Percentiles rank a stretch among this genome's conserved stretches.
Conservation (phyloP, 2,797 vertebrate species). For the Prionace glauca region DNA sequence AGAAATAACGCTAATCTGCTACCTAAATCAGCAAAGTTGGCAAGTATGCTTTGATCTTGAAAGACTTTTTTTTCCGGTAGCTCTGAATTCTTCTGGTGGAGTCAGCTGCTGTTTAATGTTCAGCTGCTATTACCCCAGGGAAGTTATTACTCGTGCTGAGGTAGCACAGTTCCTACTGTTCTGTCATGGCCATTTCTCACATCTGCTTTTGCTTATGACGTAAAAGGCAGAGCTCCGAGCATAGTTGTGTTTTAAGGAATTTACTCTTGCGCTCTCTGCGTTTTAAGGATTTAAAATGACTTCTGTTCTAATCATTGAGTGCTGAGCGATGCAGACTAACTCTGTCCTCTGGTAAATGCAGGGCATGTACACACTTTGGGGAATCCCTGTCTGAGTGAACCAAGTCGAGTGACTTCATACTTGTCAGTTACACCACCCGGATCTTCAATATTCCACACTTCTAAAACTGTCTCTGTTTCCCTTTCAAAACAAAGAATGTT, state of each 20-base stretch:
- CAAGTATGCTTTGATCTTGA: conserved; percentile 38
- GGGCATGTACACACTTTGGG: neutral
- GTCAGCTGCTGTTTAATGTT: neutral
- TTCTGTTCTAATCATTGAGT: neutral
- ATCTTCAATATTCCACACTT: neutral
- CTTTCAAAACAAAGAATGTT: neutral
- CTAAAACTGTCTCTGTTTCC: no score
- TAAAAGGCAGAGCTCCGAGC: conserved; percentile 44
- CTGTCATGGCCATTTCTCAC: conserved; percentile 42
- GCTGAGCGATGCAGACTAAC: neutral
- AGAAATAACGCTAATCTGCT: conserved; percentile 27
- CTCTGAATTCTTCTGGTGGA: conserved; percentile 38
- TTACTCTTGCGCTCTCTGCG: neutral
- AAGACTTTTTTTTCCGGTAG: conserved; percentile 40
- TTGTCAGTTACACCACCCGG: neutral
- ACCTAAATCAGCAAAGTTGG: conserved; percentile 34
- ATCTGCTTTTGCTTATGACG: conserved; percentile 50
- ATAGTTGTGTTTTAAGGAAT: conserved; percentile 22
- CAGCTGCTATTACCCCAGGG: conserved; percentile 36
- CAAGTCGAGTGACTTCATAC: neutral
- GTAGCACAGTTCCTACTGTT: conserved; percentile 7
- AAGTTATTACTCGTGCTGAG: conserved; percentile 36
- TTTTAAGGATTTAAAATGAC: neutral
- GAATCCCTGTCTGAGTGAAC: neutral
- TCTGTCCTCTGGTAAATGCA: neutral